Percentiles rank a stretch among this genome's conserved stretches.
Evolutionary conservation across 64 coral and sea anemone genomes (phyloP).

Genomic region (Catalaphyllia jardinei): DNA sequence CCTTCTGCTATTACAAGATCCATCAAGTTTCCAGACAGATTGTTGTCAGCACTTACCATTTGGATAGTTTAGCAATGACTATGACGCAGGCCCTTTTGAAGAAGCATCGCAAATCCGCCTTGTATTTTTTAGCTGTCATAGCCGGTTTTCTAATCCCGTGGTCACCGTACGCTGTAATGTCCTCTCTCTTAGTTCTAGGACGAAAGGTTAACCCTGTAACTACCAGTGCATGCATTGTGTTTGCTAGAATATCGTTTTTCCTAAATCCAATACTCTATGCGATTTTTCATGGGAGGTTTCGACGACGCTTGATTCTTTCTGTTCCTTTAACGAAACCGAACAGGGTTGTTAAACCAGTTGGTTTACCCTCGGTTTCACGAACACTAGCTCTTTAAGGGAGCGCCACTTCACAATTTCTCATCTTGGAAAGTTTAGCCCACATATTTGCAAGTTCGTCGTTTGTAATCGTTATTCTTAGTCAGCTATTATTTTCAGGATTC

Average conservation of each 20-base stretch:
- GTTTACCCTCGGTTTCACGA: no score
- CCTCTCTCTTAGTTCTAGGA: neutral
- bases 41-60: neutral
- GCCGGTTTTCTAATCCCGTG: neutral
- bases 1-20: constrained; percentile 39
- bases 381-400: no score
- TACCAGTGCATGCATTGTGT: neutral
- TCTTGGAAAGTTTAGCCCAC: no score
- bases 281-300: constrained; percentile 2
- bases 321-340: neutral
- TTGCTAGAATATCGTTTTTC: neutral
- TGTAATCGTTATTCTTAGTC: no score
- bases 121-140: constrained; percentile 29
- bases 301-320: neutral
- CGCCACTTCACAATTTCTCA: no score
- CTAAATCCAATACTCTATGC: constrained; percentile 23
- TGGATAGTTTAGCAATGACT: neutral
- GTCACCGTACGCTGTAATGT: constrained; percentile 19
- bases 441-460: no score
- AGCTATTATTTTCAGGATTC: no score
- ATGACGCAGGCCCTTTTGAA: neutral
- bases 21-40: constrained; percentile 19
- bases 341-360: no score
- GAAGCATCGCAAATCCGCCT: neutral
- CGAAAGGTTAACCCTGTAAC: neutral